These are phyloP conservation scores for Pipa parva DNA, from an alignment of 2,113 vertebrate genomes.

Conservation along the genomic window DNA sequence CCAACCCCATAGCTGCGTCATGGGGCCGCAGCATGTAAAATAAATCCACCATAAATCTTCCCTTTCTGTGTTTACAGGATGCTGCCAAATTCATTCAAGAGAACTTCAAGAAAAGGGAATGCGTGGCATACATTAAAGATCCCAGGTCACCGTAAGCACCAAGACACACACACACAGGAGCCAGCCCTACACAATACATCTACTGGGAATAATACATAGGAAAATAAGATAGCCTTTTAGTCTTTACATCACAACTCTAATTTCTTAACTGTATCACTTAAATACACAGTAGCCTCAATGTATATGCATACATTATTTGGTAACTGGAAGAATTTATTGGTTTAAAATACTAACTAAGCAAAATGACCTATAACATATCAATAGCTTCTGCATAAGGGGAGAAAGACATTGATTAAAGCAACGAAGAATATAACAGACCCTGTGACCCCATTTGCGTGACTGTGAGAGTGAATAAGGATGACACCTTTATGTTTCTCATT, in stretches of 20 bases:
- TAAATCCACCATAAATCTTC: not conserved
- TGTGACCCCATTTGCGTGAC: too few relatives aligned
- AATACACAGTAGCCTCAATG: too few relatives aligned
- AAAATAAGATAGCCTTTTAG: too few relatives aligned
- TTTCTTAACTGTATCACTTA: constrained; percentile 38
- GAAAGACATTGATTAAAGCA: too few relatives aligned
- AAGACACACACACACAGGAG: not conserved
- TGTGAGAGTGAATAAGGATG: not conserved
- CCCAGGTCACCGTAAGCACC: constrained; percentile 65
- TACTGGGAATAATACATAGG: not conserved
- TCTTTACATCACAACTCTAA: not conserved
- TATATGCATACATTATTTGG: too few relatives aligned
- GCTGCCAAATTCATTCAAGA: constrained; percentile 67
- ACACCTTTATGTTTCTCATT: not conserved
- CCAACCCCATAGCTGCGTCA: not conserved
- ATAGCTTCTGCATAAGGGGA: too few relatives aligned
- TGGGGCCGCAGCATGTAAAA: not conserved
- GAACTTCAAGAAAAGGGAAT: constrained; percentile 74
- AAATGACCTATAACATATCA: too few relatives aligned
- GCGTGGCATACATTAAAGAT: constrained; percentile 70
- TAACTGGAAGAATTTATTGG: too few relatives aligned
- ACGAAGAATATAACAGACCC: too few relatives aligned
- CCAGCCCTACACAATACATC: not conserved
- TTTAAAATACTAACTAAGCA: too few relatives aligned
- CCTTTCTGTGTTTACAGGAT: constrained; percentile 54